A percentile compares a stretch with the other conserved stretches of the same genome.
These are phyloP conservation scores for Chironomus tepperi DNA, from an alignment of 1,140 invertebrate species.

Conservation along the genomic window DNA sequence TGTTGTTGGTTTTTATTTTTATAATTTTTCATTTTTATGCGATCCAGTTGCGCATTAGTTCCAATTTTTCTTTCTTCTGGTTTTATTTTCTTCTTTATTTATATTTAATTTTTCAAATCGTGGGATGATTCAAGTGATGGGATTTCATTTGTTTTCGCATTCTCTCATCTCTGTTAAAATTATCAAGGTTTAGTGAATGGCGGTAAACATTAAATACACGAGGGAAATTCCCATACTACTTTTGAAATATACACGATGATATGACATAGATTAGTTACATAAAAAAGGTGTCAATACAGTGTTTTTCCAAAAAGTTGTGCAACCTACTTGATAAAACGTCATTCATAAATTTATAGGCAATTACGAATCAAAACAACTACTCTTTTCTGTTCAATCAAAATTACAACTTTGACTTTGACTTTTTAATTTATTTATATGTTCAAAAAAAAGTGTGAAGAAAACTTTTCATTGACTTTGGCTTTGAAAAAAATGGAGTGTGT, in stretches of 20 bases:
- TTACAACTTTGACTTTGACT: neutral
- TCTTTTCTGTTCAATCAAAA: neutral
- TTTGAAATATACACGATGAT: neutral
- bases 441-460: neutral
- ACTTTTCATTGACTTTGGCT: constrained; percentile 7
- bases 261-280: neutral
- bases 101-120: neutral
- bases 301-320: neutral
- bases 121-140: neutral
- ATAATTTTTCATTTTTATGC: too few relatives aligned
- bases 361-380: too few relatives aligned
- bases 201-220: neutral
- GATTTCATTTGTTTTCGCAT: neutral
- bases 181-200: constrained; percentile 12
- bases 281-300: neutral
- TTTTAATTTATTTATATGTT: constrained; percentile 1
- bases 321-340: neutral
- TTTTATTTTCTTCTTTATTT: too few relatives aligned
- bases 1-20: too few relatives aligned
- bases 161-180: neutral
- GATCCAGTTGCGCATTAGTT: neutral
- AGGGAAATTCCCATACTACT: constrained; percentile 6
- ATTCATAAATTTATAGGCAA: too few relatives aligned
- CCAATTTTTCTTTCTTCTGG: neutral
- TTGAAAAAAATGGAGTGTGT: neutral